A percentile compares a stretch with the other conserved stretches of the same genome.
Conservation (phyloP, 2,797 vertebrate genomes). For the Pygocentrus nattereri region DNA sequence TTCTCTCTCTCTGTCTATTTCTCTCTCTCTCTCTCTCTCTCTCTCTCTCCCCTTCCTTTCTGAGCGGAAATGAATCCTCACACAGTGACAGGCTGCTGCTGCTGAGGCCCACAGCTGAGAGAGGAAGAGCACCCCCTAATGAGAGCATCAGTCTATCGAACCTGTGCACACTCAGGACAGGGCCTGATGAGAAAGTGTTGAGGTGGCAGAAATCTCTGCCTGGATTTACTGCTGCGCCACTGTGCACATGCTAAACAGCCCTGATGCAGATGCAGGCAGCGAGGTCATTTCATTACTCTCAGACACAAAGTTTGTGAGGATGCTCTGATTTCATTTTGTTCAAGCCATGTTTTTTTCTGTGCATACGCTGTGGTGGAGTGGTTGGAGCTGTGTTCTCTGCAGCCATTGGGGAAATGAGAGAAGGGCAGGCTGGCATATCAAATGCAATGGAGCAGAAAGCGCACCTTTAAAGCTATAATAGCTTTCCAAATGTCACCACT, state of each 20-base stretch:
- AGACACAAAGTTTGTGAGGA: conserved; percentile 24
- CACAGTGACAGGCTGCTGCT: conserved; percentile 38
- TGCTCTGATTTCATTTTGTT: conserved; percentile 16
- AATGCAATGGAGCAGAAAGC: conserved; percentile 48
- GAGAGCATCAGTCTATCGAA: conserved; percentile 40
- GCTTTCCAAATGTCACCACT: conserved; percentile 58
- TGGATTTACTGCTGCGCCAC: not conserved
- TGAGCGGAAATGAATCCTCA: conserved; percentile 53
- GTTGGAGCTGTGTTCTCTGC: conserved; percentile 23
- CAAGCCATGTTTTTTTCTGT: conserved; percentile 3
- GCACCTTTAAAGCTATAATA: conserved; percentile 53
- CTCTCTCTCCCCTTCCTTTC: conserved; percentile 60
- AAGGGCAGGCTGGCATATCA: conserved; percentile 49
- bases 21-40: conserved; percentile 50
- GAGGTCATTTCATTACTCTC: conserved; percentile 38
- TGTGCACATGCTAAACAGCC: conserved; percentile 22
- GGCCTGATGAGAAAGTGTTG: conserved; percentile 45
- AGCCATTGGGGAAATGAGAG: conserved; percentile 37
- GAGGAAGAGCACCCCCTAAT: conserved; percentile 57
- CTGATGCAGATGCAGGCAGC: conserved; percentile 9
- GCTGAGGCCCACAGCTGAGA: conserved; percentile 43
- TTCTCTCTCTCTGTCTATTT: conserved; percentile 34
- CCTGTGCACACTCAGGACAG: conserved; percentile 18
- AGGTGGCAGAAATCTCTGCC: conserved; percentile 23
- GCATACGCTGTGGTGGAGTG: conserved; percentile 16